Conservation (phyloP, 2,888 invertebrate genomes). For the Lasioglossum malachurum region DNA sequence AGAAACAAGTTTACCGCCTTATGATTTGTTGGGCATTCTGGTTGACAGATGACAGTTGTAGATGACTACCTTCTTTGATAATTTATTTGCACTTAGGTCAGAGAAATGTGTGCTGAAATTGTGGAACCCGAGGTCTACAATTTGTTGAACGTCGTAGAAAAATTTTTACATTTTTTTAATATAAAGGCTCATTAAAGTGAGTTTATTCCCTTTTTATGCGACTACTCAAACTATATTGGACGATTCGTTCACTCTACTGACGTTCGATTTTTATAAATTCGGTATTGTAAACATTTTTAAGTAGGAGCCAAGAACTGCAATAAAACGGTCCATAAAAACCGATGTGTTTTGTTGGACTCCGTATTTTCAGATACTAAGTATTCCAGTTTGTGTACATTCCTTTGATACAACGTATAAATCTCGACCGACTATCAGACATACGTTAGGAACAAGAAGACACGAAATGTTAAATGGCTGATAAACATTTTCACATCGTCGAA, state of each 20-base stretch:
- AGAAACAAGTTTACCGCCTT: no score
- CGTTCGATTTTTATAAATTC: not conserved
- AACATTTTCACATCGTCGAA: not conserved
- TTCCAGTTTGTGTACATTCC: not conserved
- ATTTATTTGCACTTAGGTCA: no score
- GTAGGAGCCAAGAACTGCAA: not conserved
- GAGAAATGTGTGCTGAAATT: not conserved
- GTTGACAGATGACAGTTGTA: no score
- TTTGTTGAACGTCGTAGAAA: not conserved
- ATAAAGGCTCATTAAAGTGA: not conserved
- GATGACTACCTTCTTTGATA: no score
- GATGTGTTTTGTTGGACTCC: not conserved
- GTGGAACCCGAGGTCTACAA: not conserved
- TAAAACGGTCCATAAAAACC: not conserved
- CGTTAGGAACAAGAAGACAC: not conserved
- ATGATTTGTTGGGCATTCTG: not conserved
- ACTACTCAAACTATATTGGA: not conserved
- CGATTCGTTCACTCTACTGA: not conserved
- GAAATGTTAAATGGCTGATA: not conserved
- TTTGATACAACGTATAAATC: constrained; percentile 1
- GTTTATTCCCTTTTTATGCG: not conserved
- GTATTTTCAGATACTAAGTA: not conserved
- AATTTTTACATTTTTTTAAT: no score
- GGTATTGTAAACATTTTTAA: not conserved
- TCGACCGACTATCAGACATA: not conserved